These are phyloP conservation scores for Cygnus atratus DNA, from an alignment of 2,113 vertebrate genomes.

Conservation along the genomic window DNA sequence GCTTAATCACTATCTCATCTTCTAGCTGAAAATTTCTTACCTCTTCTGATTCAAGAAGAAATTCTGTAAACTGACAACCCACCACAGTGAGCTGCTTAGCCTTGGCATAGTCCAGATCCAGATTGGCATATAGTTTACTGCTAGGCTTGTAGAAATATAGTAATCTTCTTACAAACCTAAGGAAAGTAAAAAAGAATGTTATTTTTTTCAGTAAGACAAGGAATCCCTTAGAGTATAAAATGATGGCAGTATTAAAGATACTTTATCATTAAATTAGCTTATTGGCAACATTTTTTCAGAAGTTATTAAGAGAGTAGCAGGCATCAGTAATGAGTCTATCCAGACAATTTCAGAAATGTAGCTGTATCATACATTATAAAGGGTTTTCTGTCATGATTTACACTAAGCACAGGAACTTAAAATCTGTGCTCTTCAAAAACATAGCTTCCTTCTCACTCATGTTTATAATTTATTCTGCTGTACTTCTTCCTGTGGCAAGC, in stretches of 20 bases:
- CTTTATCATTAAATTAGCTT: not conserved
- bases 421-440: not conserved
- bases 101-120: constrained; percentile 90
- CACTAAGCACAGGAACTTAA: not conserved
- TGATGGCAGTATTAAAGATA: not conserved
- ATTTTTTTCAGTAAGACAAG: not conserved
- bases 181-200: not conserved
- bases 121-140: constrained; percentile 90
- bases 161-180: constrained; percentile 91
- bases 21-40: constrained; percentile 69
- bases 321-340: not conserved
- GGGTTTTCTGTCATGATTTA: not conserved
- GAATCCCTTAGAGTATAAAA: not conserved
- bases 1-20: not conserved
- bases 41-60: constrained; percentile 96
- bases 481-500: not conserved
- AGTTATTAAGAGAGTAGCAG: not conserved
- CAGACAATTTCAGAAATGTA: not conserved
- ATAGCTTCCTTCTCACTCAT: not conserved
- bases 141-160: constrained; percentile 97
- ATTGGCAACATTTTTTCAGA: not conserved
- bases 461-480: not conserved
- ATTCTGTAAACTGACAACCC: constrained; percentile 95
- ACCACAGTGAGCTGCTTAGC: constrained; percentile 95
- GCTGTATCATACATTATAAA: not conserved